These are phyloP conservation scores for Otocyon megalotis DNA, from an alignment of 2,113 vertebrate genomes.

Conservation along the genomic window DNA sequence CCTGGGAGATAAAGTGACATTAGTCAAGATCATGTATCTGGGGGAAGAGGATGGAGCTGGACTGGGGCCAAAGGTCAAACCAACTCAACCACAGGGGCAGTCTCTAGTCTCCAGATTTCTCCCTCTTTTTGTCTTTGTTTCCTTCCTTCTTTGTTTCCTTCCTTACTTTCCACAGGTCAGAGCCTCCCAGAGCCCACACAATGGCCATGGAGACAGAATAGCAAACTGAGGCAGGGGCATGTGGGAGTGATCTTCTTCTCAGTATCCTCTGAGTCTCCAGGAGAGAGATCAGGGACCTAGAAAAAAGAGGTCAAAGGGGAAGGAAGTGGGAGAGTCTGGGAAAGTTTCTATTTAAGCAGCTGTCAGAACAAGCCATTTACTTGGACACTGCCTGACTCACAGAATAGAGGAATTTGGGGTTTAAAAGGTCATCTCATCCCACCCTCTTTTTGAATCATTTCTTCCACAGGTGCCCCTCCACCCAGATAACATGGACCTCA, in stretches of 20 bases:
- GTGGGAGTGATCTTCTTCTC: not conserved
- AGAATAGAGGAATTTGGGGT: not conserved
- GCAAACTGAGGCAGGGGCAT: constrained; percentile 29
- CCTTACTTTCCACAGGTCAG: constrained; percentile 17
- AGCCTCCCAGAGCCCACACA: not conserved
- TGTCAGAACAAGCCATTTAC: constrained; percentile 60
- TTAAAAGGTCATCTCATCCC: constrained; percentile 26
- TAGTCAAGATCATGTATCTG: constrained; percentile 27
- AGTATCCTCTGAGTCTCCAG: not conserved
- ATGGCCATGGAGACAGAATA: not conserved
- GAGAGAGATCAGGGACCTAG: constrained; percentile 16
- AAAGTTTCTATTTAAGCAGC: constrained; percentile 70
- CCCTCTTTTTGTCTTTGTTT: not conserved
- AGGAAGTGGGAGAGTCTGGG: constrained; percentile 74
- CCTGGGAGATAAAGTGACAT: not conserved
- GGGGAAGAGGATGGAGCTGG: not conserved
- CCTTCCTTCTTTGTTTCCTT: not conserved
- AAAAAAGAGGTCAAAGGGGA: constrained; percentile 68
- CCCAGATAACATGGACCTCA: not conserved
- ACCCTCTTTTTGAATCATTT: constrained; percentile 36
- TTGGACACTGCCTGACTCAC: constrained; percentile 16
- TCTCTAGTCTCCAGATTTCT: not conserved
- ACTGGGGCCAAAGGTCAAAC: not conserved
- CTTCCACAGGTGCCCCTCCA: constrained; percentile 27
- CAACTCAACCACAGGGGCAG: not conserved